Conservation (phyloP, 2,113 vertebrate genomes). For the Epinephelus cyanopodus region DNA sequence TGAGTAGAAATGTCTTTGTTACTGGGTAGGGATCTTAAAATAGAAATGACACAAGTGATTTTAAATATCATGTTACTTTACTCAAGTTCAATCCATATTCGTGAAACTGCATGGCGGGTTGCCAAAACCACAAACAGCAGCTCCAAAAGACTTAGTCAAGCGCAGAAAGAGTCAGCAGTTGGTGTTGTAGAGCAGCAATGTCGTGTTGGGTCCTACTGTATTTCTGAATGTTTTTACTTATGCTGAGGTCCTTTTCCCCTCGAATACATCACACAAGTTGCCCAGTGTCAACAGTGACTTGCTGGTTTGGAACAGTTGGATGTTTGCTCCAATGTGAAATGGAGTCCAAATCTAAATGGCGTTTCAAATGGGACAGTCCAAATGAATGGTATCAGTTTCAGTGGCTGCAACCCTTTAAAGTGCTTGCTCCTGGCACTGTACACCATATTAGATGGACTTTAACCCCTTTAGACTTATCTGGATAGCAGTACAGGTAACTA, state of each 20-base stretch:
- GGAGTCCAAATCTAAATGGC: conserved; percentile 31
- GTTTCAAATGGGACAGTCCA: conserved; percentile 33
- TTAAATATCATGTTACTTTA: neutral
- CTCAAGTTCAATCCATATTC: conserved; percentile 6
- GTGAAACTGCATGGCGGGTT: conserved; percentile 6
- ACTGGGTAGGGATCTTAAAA: neutral
- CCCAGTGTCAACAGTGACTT: neutral
- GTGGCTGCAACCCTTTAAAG: conserved; percentile 17
- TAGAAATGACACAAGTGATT: neutral
- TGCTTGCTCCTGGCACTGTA: conserved; percentile 25
- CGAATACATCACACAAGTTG: neutral
- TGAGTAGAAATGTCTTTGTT: conserved; percentile 1
- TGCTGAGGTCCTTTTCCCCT: neutral
- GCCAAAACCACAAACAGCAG: neutral
- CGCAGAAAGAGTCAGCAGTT: conserved; percentile 2
- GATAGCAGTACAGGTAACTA: conserved; percentile 3
- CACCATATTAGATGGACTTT: conserved; percentile 37
- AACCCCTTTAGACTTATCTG: conserved; percentile 25
- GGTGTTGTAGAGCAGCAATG: neutral
- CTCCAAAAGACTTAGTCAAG: conserved; percentile 8
- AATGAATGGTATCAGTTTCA: conserved; percentile 16
- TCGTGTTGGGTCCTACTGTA: neutral
- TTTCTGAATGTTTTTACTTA: conserved; percentile 14
- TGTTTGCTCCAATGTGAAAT: conserved; percentile 26
- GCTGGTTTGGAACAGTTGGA: conserved; percentile 20